These are phyloP conservation scores for Danionella dracula DNA, from an alignment of 2,797 vertebrate species.

Conservation along the genomic window DNA sequence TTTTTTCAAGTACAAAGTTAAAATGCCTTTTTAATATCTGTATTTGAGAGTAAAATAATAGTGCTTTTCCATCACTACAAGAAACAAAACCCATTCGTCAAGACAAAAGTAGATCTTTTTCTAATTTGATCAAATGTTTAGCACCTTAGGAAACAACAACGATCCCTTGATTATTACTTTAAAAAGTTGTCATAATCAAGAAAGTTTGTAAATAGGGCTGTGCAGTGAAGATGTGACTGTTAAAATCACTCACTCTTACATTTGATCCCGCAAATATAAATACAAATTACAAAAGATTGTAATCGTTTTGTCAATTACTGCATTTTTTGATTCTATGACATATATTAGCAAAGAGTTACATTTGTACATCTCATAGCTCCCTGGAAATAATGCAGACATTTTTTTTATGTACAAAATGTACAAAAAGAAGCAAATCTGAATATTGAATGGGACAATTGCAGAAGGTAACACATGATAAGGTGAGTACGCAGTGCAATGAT, in stretches of 20 bases:
- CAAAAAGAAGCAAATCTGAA: slow-evolving; percentile 56
- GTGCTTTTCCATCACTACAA: slow-evolving; percentile 84
- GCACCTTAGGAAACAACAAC: slow-evolving; percentile 93
- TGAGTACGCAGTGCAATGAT: slow-evolving; percentile 47
- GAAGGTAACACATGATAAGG: slow-evolving; percentile 40
- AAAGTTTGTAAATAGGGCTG: slow-evolving; percentile 73
- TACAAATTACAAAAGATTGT: slow-evolving; percentile 49
- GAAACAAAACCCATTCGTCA: slow-evolving; percentile 85
- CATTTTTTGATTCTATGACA: slow-evolving; percentile 69
- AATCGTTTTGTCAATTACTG: slow-evolving; percentile 55
- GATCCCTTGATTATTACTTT: slow-evolving; percentile 76
- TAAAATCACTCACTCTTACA: slow-evolving; percentile 60
- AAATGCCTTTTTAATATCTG: slow-evolving; percentile 98
- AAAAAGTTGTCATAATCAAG: slow-evolving; percentile 59
- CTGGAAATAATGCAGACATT: slow-evolving; percentile 65
- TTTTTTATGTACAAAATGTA: slow-evolving; percentile 77
- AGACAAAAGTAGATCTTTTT: slow-evolving; percentile 82
- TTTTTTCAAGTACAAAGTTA: slow-evolving; percentile 99
- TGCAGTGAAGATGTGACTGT: slow-evolving; percentile 74
- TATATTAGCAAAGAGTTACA: slow-evolving; percentile 81
- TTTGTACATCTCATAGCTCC: slow-evolving; percentile 74
- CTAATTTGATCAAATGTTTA: slow-evolving; percentile 94
- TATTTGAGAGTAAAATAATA: slow-evolving; percentile 93
- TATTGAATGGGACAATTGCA: slow-evolving; percentile 43
- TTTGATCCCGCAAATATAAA: slow-evolving; percentile 48